These are phyloP conservation scores for Phylloscopus whistleri DNA, from an alignment of 2,113 vertebrate species.

Conservation along the genomic window DNA sequence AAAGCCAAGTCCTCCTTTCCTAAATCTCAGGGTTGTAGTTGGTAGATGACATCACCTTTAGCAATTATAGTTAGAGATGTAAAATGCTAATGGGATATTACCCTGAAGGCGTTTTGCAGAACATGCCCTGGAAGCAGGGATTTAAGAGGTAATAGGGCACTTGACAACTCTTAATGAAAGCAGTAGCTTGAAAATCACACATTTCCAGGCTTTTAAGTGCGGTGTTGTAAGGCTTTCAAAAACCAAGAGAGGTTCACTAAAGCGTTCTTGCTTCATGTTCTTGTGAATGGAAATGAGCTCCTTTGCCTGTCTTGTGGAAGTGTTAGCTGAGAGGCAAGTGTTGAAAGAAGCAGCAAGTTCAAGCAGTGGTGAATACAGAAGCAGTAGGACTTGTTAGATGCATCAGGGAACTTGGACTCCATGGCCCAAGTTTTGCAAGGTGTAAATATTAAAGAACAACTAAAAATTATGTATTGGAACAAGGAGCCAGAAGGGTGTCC, in stretches of 20 bases:
- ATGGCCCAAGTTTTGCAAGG: neutral
- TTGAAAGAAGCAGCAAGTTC: neutral
- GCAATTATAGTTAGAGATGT: neutral
- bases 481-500: neutral
- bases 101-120: neutral
- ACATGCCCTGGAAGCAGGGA: neutral
- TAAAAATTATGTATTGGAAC: neutral
- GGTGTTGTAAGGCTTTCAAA: neutral
- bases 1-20: neutral
- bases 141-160: neutral
- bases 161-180: neutral
- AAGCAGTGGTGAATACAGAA: neutral
- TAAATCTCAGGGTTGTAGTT: neutral
- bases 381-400: neutral
- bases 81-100: neutral
- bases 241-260: neutral
- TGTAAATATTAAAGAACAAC: neutral
- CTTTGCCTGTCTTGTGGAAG: neutral
- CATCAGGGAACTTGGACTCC: neutral
- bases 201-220: neutral
- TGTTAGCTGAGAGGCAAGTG: neutral
- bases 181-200: neutral
- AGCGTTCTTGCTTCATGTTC: neutral
- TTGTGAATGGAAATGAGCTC: neutral
- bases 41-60: neutral